Conservation (phyloP, 2,888 invertebrate genomes). For the Drosophila multiciliata region DNA sequence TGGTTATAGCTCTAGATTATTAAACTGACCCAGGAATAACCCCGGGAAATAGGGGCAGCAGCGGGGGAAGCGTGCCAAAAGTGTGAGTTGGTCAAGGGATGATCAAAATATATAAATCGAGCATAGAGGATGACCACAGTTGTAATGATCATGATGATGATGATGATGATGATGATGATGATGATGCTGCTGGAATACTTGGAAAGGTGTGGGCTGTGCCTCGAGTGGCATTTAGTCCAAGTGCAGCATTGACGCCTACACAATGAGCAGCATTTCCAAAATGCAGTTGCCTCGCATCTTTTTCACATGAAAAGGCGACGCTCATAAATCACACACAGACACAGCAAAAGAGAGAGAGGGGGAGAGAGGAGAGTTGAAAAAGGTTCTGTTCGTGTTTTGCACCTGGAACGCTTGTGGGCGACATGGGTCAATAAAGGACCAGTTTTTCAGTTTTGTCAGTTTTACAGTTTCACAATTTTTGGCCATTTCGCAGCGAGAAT, state of each 20-base stretch:
- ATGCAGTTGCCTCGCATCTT: slow-evolving; percentile 55
- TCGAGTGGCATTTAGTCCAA: slow-evolving; percentile 63
- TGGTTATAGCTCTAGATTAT: slow-evolving; percentile 33
- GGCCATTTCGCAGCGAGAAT: slow-evolving; percentile 41
- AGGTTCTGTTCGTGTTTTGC: slow-evolving; percentile 53
- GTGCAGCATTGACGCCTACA: slow-evolving; percentile 70
- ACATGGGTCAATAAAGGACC: slow-evolving; percentile 41
- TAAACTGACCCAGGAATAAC: background rate
- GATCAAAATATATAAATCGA: slow-evolving; percentile 24
- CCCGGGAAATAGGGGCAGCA: slow-evolving; percentile 35
- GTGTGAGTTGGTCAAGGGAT: slow-evolving; percentile 65
- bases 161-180: slow-evolving; percentile 18
- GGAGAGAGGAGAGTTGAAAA: slow-evolving; percentile 3
- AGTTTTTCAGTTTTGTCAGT: slow-evolving; percentile 17
- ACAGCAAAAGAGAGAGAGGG: slow-evolving; percentile 8
- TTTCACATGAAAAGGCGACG: slow-evolving; percentile 58
- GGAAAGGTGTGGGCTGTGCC: slow-evolving; percentile 54
- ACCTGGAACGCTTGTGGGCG: slow-evolving; percentile 75
- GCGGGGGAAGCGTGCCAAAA: slow-evolving; percentile 72
- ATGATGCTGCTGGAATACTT: slow-evolving; percentile 35
- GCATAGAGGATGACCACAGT: slow-evolving; percentile 59
- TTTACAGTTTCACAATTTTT: slow-evolving; percentile 1
- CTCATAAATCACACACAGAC: slow-evolving; percentile 68
- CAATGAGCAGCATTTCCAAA: slow-evolving; percentile 44
- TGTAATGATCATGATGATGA: slow-evolving; percentile 24